These are phyloP conservation scores for Gyrodactylus bullatarudis DNA, from an alignment of 1,140 invertebrate genomes.

Conservation along the genomic window DNA sequence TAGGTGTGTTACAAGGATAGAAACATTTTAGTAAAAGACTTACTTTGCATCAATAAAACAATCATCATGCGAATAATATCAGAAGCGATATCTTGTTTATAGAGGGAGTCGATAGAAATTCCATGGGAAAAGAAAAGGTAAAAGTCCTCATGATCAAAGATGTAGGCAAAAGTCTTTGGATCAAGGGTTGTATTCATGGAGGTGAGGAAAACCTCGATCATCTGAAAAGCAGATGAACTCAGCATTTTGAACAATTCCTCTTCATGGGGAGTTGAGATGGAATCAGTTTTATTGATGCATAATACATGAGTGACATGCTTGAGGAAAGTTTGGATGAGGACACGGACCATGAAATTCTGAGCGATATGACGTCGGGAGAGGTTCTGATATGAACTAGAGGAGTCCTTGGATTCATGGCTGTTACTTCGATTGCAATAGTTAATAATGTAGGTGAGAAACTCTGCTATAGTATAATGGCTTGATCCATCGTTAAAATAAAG, in stretches of 20 bases:
- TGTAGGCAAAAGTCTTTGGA: neutral
- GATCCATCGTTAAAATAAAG: neutral
- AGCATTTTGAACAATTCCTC: neutral
- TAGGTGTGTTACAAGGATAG: neutral
- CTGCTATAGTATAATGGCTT: neutral
- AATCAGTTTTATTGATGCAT: neutral
- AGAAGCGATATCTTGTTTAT: neutral
- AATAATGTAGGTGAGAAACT: neutral
- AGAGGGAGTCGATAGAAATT: neutral
- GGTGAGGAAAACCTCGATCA: neutral
- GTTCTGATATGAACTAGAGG: neutral
- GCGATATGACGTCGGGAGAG: neutral
- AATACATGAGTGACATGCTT: neutral
- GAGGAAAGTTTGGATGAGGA: neutral
- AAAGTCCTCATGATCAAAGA: neutral
- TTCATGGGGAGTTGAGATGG: neutral
- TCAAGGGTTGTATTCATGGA: neutral
- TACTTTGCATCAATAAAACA: neutral
- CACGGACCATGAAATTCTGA: neutral
- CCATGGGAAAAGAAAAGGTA: neutral
- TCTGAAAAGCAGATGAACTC: neutral
- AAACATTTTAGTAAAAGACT: neutral
- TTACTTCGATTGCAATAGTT: neutral
- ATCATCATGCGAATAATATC: neutral
- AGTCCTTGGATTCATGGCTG: neutral